Conservation (phyloP, 2,888 invertebrate genomes). For the Drepana falcataria region DNA sequence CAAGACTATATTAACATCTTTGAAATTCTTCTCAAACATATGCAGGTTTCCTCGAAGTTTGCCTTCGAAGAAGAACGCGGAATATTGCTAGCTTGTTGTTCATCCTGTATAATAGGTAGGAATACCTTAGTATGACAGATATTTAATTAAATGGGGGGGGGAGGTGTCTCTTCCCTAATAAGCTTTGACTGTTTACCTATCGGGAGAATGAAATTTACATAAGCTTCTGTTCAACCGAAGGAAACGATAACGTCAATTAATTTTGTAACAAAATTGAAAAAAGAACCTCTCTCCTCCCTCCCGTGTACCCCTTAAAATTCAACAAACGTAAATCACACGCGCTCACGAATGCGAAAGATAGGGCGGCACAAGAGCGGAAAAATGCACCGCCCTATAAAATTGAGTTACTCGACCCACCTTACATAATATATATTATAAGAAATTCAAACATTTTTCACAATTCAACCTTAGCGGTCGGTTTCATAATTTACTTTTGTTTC, state of each 20-base stretch:
- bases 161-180: too few species aligned
- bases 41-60: too few species aligned
- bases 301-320: not conserved
- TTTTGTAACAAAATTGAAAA: not conserved
- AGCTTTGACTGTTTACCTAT: too few species aligned
- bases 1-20: too few species aligned
- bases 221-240: not conserved
- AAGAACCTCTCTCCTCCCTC: not conserved
- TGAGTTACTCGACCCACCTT: constrained; percentile 11
- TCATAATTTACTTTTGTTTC: constrained; percentile 74
- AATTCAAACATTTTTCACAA: constrained; percentile 60
- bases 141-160: too few species aligned
- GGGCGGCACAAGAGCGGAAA: constrained; percentile 10
- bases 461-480: constrained; percentile 37
- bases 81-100: too few species aligned
- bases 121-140: too few species aligned
- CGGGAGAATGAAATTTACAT: not conserved
- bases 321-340: constrained; percentile 8
- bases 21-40: too few species aligned
- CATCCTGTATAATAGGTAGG: too few species aligned
- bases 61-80: too few species aligned
- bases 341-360: constrained; percentile 11
- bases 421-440: constrained; percentile 15
- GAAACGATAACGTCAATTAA: not conserved
- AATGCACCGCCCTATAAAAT: constrained; percentile 12